A percentile compares a stretch with the other conserved stretches of the same genome.
phyloP scores from a whole-genome alignment of 2,888 invertebrate genomes.

The Scrobipalpa costella region DNA sequence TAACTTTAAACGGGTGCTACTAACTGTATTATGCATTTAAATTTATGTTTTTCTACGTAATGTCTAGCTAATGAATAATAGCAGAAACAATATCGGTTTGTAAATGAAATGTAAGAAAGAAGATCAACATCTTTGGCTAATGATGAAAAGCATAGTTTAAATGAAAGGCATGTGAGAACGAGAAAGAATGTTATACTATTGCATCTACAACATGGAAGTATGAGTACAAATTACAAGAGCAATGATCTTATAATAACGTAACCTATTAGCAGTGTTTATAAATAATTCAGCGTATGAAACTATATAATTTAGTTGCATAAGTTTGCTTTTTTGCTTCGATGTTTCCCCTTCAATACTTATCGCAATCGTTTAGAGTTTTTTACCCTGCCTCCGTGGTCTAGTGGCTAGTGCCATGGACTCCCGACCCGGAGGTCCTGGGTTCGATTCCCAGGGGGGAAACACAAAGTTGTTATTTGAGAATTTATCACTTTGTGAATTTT shows the following conservation, averaged over 20 bases:
- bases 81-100: no score
- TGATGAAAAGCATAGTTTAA: conserved; percentile 4
- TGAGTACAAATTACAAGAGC: conserved; percentile 17
- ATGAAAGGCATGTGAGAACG: conserved; percentile 9
- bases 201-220: neutral
- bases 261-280: conserved; percentile 12
- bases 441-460: no score
- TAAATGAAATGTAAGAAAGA: neutral
- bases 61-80: no score
- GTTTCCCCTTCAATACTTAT: neutral
- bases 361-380: neutral
- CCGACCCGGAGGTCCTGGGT: no score
- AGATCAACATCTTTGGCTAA: neutral
- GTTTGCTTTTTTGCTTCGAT: conserved; percentile 8
- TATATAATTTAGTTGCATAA: conserved; percentile 23
- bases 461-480: no score
- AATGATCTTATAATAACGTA: conserved; percentile 22
- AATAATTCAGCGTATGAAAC: conserved; percentile 22
- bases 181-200: conserved; percentile 8
- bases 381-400: neutral
- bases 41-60: no score
- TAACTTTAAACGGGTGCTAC: no score
- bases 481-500: no score
- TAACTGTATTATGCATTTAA: no score
- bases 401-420: no score